phyloP scores from a whole-genome alignment of 2,797 vertebrate species.

The Poecilia picta region DNA sequence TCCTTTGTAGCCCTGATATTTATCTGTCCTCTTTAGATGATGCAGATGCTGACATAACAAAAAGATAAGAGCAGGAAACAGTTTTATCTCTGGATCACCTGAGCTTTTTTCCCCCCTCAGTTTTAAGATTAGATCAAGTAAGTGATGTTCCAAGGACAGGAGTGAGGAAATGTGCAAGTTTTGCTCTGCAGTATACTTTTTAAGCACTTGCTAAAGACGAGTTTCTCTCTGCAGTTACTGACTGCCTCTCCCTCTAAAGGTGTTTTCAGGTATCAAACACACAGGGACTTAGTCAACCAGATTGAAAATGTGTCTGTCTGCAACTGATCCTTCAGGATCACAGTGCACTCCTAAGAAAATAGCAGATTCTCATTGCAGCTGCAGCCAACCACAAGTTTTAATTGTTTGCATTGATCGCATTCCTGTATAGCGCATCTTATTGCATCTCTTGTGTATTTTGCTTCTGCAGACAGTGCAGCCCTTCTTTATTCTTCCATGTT shows the following conservation, averaged over 20 bases:
- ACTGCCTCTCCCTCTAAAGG: constrained; percentile 45
- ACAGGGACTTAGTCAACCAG: constrained; percentile 57
- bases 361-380: constrained; percentile 58
- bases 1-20: constrained; percentile 28
- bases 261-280: constrained; percentile 59
- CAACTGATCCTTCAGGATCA: constrained; percentile 64
- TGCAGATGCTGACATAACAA: constrained; percentile 38
- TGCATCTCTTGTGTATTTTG: constrained; percentile 30
- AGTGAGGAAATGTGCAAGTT: background rate
- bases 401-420: constrained; percentile 53
- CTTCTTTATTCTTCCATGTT: background rate
- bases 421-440: constrained; percentile 47
- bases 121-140: constrained; percentile 49
- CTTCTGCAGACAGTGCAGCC: background rate
- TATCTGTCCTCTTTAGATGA: constrained; percentile 29
- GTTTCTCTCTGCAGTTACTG: constrained; percentile 40
- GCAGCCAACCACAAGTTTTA: constrained; percentile 10
- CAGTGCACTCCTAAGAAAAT: constrained; percentile 56
- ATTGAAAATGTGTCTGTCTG: constrained; percentile 57
- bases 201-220: background rate
- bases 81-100: constrained; percentile 54
- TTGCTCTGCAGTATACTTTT: constrained; percentile 3
- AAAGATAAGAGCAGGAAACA: constrained; percentile 34
- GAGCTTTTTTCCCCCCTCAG: constrained; percentile 26
- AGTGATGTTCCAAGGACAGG: constrained; percentile 11